Conservation (phyloP, 2,113 vertebrate genomes). For the Cettia cetti region DNA sequence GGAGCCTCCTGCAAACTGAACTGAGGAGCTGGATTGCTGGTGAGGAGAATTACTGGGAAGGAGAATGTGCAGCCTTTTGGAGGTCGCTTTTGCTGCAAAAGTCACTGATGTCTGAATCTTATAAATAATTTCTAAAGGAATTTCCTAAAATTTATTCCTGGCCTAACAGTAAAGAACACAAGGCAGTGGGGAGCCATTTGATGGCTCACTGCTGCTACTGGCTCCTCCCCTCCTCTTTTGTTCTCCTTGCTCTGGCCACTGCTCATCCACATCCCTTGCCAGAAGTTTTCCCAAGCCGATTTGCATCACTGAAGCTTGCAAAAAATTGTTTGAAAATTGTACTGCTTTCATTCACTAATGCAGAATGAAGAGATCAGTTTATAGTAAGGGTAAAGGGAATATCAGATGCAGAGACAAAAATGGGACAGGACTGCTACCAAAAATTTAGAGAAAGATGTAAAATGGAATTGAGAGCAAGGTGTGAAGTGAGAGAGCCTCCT, state of each 20-base stretch:
- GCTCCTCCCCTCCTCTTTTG: not conserved
- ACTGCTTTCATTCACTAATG: not conserved
- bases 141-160: not conserved
- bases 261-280: not conserved
- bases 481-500: not conserved
- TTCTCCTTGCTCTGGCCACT: not conserved
- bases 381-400: not conserved
- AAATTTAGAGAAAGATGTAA: fast-evolving
- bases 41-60: not conserved
- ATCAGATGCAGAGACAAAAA: not conserved
- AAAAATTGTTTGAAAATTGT: not conserved
- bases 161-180: not conserved
- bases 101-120: not conserved
- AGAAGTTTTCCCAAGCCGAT: not conserved
- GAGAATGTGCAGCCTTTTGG: not conserved
- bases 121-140: not conserved
- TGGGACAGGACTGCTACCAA: not conserved
- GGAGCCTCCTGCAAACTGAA: fast-evolving
- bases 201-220: not conserved
- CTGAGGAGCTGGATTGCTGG: not conserved
- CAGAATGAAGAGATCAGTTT: not conserved
- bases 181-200: not conserved
- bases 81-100: not conserved
- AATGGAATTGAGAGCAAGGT: not conserved
- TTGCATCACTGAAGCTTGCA: not conserved